Base-by-base conservation (phyloP, 2,888 invertebrate species). In the Epinotia demarniana region DNA sequence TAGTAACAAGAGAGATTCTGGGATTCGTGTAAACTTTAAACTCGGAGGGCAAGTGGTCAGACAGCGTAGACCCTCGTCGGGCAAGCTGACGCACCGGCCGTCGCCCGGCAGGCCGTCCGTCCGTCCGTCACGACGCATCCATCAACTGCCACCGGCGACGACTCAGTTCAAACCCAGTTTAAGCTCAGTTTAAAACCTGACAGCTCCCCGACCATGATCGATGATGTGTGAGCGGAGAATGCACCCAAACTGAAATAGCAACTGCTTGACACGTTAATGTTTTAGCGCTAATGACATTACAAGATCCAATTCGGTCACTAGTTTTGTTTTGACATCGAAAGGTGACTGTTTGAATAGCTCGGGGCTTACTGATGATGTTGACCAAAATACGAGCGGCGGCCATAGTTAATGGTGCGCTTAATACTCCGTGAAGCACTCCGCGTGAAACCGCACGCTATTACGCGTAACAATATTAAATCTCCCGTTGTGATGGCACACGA, bases 401-500 rank as follows among this genome's bases (percentile, higher is more conserved):
- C 79, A 82, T 82, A 81, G 79, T 83, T 86, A 89, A 87, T 83
- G 84, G 82, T 81, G 78, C 82, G 82, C 87, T 90, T 86, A 87
- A 90, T 89, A 87, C 84, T 86, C 83, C 82, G 85, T 86, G 83
- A 85, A 88, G 87, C 80, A 79, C 81, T 81, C 87, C 80, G 89
- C 86, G 86, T 86, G 87, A 84, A 85, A 85, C 82, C 83, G 82
- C 81, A 84, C 86, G 81, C 83, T 79, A n/a, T n/a, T n/a, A 77
- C 68, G 81, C 83, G 83, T 82, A 82, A 89, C 86, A 88, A 89
- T 90, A 92, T 91, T 86, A 87, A 89, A 86, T 86, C 90, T 89
- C 93, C 92, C 87, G 91, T 87, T 84, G 93, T 81, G 92, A 86
- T 85, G 91, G 85, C 93, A 91, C 92, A 89, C 92, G 93, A 87